Percentiles rank a stretch among this genome's conserved stretches.
Conservation (phyloP, 2,797 vertebrate species). For the Cynopterus sphinx region DNA sequence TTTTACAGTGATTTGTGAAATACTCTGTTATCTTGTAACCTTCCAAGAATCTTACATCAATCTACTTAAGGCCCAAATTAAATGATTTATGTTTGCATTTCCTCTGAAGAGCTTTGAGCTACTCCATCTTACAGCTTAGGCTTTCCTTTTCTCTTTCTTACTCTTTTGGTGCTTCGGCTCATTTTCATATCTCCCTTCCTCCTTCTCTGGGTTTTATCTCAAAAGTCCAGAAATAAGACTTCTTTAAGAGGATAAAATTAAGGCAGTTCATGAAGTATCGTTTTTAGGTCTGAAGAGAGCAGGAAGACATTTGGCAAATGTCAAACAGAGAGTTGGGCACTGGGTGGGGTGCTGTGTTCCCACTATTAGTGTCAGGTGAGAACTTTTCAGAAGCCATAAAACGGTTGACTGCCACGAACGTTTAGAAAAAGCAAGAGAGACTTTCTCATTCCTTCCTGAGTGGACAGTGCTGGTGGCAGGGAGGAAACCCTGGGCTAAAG, state of each 20-base stretch:
- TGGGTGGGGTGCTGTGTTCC: not conserved
- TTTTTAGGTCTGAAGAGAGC: not conserved
- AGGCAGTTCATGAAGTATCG: not conserved
- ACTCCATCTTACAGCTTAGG: not conserved
- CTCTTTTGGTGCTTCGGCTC: not conserved
- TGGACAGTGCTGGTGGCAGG: too few relatives aligned
- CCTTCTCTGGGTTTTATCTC: not conserved
- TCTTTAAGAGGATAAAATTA: not conserved
- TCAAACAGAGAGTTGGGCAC: not conserved
- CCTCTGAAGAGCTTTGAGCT: not conserved
- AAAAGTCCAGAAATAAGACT: not conserved
- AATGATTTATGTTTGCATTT: not conserved
- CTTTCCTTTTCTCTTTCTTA: not conserved
- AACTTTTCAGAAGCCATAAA: not conserved
- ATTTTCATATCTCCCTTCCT: not conserved
- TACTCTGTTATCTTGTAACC: not conserved
- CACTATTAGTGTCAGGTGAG: not conserved
- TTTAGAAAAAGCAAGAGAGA: not conserved
- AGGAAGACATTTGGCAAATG: not conserved
- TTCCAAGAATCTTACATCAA: not conserved
- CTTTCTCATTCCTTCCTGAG: not conserved
- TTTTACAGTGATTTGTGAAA: not conserved
- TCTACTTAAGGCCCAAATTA: not conserved
- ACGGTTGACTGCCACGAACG: not conserved
- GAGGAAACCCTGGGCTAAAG: not conserved